A percentile compares a stretch with the other conserved stretches of the same genome.
Evolutionary conservation across 2,797 vertebrate species (phyloP).

Genomic region (Rhinatrema bivittatum): DNA sequence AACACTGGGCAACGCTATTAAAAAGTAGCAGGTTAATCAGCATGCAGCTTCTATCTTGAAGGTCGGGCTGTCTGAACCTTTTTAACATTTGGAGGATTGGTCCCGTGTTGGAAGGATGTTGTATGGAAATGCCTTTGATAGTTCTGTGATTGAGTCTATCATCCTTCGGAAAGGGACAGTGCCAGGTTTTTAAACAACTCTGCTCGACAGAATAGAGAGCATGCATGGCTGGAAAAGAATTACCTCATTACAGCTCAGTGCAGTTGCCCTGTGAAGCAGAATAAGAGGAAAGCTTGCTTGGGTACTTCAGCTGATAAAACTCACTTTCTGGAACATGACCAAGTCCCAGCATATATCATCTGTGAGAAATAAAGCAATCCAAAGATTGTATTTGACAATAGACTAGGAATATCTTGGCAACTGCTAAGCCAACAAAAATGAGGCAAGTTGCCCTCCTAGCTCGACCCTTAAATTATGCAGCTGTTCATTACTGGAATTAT

Average conservation of each 20-base stretch:
- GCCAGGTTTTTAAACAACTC: conserved; percentile 37
- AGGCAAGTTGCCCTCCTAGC: conserved; percentile 37
- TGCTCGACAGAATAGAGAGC: conserved; percentile 39
- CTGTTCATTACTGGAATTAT: conserved; percentile 62
- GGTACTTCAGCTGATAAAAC: conserved; percentile 51
- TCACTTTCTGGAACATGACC: conserved; percentile 47
- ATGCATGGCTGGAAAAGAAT: conserved; percentile 35
- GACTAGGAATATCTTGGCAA: conserved; percentile 46
- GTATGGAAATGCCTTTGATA: conserved; percentile 55
- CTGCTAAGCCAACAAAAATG: conserved; percentile 52
- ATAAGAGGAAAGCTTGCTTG: conserved; percentile 47
- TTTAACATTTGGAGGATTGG: conserved; percentile 41
- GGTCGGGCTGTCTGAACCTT: conserved; percentile 31
- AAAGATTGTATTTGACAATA: conserved; percentile 44
- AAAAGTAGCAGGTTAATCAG: conserved; percentile 52
- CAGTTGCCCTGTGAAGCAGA: conserved; percentile 53
- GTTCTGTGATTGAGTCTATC: conserved; percentile 46
- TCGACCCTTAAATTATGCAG: conserved; percentile 57
- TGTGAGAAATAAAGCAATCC: conserved; percentile 38
- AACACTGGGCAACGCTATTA: conserved; percentile 46
- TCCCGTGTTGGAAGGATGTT: conserved; percentile 40
- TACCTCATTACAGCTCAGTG: conserved; percentile 41
- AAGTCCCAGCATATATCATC: conserved; percentile 45
- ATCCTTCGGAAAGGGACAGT: conserved; percentile 36
- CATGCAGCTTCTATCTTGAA: conserved; percentile 49